Conservation (phyloP, 2,888 invertebrate genomes). For the Sarcophaga carnaria region DNA sequence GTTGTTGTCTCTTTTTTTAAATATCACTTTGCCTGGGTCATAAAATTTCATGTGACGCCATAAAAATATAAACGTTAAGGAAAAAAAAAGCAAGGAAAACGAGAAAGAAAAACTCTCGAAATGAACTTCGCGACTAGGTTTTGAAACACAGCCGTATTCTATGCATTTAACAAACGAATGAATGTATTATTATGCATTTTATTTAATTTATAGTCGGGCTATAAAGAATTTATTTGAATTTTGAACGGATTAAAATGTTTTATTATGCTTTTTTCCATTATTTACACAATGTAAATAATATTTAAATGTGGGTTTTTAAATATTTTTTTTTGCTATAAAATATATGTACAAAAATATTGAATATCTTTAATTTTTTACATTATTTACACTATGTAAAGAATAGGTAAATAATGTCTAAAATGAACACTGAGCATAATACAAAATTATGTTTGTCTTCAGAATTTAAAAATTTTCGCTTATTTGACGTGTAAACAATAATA, state of each 20-base stretch:
- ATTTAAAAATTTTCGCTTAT: no score
- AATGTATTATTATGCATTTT: conserved; percentile 55
- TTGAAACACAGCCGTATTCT: background rate
- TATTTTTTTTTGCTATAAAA: background rate
- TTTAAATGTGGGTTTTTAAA: background rate
- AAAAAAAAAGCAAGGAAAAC: background rate
- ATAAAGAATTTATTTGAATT: conserved; percentile 40
- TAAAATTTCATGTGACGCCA: background rate
- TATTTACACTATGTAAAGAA: background rate
- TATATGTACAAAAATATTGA: no score
- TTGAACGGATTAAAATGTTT: no score
- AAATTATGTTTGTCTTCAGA: no score
- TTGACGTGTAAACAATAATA: background rate
- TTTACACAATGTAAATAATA: background rate
- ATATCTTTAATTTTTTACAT: background rate
- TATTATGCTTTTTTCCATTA: background rate
- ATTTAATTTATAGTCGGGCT: conserved; percentile 64
- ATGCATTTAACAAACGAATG: background rate
- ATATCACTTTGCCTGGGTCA: background rate
- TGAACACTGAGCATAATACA: no score
- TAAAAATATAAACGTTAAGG: background rate
- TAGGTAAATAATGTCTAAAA: background rate
- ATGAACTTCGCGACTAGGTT: background rate
- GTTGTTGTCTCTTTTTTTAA: background rate
- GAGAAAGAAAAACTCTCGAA: background rate